Evolutionary conservation across 2,113 vertebrate genomes (phyloP), one percentile per base, ranked within the genome.

Genomic region (Miniopterus natalensis): DNA sequence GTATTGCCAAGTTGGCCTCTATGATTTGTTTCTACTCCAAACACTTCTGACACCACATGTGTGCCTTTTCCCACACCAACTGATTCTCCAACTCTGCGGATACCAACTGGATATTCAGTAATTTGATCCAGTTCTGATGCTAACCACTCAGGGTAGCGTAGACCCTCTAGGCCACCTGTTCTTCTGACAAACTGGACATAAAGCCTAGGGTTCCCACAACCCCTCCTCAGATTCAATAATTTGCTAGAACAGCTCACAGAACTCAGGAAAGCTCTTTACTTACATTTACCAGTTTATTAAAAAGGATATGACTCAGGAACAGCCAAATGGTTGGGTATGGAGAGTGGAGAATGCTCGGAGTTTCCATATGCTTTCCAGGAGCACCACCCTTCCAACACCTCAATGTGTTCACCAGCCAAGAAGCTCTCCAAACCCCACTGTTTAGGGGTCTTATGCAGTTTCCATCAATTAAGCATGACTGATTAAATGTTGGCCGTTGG

Each of bases 281-380:
- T 70, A 42, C 61, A 77, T 23, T 42, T n/a, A 36, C 73, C 20
- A 20, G 65, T 73, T 31, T 36, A 73, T 7, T 49, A 36, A 40
- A 65, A 73, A 78, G 55, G 25, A 12, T 59, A n/a, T 5, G 77
- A 81, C 51, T 45, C 47, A 17, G 47, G 51, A 78, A 91, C 6
- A 55, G 17, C 12, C 29, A 25, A 42, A 55, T 20, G 31, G 40
- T 12, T 45, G 53, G 74, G 12, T 7, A 21, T 63, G 6, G 21
- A 8, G 15, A 7, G 31, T 1, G 36, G 2, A 61, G 9, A 1
- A 5, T 40, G 1, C 1, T 8, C 4, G 23, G 20, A 27, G 20
- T 20, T 45, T 73, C 66, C 75, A 15, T 11, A 42, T 7, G 13
- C 65, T 36, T 23, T 85, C 81, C 47, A 65, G 55, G 23, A 8